Base-by-base conservation (phyloP, 2,888 invertebrate genomes). In the Hirtodrosophila cameraria region DNA sequence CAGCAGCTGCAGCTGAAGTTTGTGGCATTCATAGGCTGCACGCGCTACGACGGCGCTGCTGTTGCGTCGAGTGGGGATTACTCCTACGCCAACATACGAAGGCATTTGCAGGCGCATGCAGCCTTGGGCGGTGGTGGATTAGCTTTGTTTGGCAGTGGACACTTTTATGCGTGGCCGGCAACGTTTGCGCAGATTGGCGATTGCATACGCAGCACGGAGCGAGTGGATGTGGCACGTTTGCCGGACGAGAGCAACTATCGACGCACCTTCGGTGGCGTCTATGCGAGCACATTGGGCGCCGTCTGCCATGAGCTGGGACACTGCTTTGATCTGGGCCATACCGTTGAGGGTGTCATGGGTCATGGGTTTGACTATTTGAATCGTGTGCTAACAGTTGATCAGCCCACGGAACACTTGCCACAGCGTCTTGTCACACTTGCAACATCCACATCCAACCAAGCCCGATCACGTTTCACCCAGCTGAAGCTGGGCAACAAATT, bases 231-330 rank as follows among this genome's bases (percentile, higher is more conserved):
- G 38, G 92, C 92, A 20, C 91, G 93, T 65, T 93, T 96, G 84
- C 95, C 98, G 93, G 97, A 98, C 91, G 97, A 98, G 87, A 97
- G 97, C 90, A 96, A 96, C 80, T 97, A 97, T 90, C 93, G 97
- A 62, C 95, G 96, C 28, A 97, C 96, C 1, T 93, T 94, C 79
- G 97, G 96, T 61, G 96, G 96, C 25, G 97, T 97, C 89, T 96
- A 95, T 90, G 95, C 97, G 11, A 97, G 97, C 4, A 97, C 97
- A 12, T 91, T 99, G 31, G 98, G 98, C 11, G 95, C 97, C 11
- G 95, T 96, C 6, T 94, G 97, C 31, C 99, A 99, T 90, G 99
- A 99, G 92, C 92, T 99, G 39, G 90, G 90, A 0, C 99, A 99
- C 89, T 96, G 96, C 0, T 97, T 99, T 90, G 97, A 98, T 91